These are phyloP conservation scores for Drosophila bunnanda DNA, from an alignment of 2,888 invertebrate genomes.

Conservation along the genomic window DNA sequence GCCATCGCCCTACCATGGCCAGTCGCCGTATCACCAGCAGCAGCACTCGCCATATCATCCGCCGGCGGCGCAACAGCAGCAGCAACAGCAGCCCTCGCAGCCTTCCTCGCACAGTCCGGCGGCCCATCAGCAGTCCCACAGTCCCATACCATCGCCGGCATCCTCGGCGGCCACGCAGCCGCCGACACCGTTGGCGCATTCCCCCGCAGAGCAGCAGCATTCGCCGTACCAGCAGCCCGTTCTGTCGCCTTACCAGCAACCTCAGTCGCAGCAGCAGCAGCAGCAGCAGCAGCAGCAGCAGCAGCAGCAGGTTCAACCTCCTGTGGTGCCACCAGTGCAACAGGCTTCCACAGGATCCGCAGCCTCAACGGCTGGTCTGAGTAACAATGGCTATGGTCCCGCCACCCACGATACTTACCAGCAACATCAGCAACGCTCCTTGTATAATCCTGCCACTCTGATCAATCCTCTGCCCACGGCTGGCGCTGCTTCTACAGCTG, in stretches of 20 bases:
- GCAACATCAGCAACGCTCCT: conserved; percentile 62
- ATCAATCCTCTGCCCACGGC: conserved; percentile 63
- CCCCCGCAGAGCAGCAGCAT: conserved; percentile 84
- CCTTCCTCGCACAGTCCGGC: conserved; percentile 70
- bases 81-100: conserved; percentile 47
- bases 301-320: conserved; percentile 76
- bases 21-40: conserved; percentile 83
- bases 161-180: conserved; percentile 82
- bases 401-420: conserved; percentile 58
- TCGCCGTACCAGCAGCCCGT: conserved; percentile 85
- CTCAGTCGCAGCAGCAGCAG: conserved; percentile 57
- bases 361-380: conserved; percentile 31
- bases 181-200: conserved; percentile 80
- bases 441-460: conserved; percentile 71
- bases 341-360: conserved; percentile 71
- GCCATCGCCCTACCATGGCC: conserved; percentile 84
- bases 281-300: conserved; percentile 65
- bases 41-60: conserved; percentile 69
- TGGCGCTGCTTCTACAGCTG: conserved; percentile 18
- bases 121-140: conserved; percentile 74
- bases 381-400: conserved; percentile 52
- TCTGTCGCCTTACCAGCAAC: conserved; percentile 85
- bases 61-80: conserved; percentile 50
- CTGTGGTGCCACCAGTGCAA: conserved; percentile 46
- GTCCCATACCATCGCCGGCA: conserved; percentile 82